Conservation (phyloP, 2,888 invertebrate genomes). For the Sabatieria punctata region DNA sequence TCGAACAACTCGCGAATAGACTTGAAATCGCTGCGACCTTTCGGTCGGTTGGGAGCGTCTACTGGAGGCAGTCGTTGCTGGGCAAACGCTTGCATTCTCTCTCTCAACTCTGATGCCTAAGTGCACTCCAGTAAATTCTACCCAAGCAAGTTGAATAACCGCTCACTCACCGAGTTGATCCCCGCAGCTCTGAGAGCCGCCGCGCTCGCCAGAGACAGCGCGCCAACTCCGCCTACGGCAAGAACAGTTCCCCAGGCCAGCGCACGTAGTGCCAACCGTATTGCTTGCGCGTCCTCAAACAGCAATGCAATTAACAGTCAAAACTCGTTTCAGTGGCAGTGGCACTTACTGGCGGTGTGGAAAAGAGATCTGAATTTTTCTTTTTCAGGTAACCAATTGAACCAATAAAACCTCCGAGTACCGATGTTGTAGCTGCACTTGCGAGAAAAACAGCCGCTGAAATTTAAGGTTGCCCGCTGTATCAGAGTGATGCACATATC, state of each 20-base stretch:
- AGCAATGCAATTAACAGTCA: too few relatives aligned
- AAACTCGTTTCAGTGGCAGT: too few relatives aligned
- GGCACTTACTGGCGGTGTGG: too few relatives aligned
- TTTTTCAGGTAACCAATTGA: too few relatives aligned
- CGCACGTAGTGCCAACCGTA: constrained; percentile 2
- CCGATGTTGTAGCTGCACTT: too few relatives aligned
- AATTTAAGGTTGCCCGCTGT: too few relatives aligned
- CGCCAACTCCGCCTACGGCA: constrained; percentile 9
- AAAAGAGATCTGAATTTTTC: too few relatives aligned
- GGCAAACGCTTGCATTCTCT: constrained; percentile 6
- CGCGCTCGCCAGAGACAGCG: constrained; percentile 5
- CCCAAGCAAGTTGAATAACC: too few relatives aligned
- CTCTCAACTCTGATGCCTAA: constrained; percentile 7
- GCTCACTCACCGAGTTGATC: too few relatives aligned
- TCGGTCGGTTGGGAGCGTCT: neutral
- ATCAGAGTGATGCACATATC: too few relatives aligned
- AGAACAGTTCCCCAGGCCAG: constrained; percentile 9
- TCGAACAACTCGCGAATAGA: constrained; percentile 11
- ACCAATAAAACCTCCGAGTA: too few relatives aligned
- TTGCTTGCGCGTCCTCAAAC: neutral
- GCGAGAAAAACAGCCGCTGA: too few relatives aligned
- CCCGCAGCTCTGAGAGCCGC: constrained; percentile 4
- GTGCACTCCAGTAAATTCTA: neutral
- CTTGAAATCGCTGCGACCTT: constrained; percentile 8
- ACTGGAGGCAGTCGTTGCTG: constrained; percentile 5